Evolutionary conservation across 2,888 invertebrate genomes (phyloP).

Genomic region (Harpalus rufipes): DNA sequence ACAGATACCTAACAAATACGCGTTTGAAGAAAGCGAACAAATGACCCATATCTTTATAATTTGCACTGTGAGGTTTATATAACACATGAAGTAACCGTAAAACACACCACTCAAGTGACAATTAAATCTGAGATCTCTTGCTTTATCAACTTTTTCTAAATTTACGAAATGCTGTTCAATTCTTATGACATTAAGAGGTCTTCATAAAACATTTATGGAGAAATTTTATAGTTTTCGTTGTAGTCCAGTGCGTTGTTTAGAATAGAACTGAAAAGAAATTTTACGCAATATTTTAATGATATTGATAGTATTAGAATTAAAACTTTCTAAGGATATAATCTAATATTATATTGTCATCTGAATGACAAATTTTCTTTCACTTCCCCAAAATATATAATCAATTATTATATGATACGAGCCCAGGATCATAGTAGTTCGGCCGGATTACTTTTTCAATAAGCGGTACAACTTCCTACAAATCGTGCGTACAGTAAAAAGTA

Average conservation of each 20-base stretch:
- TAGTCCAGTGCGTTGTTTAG: conserved; percentile 5
- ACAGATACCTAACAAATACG: conserved; percentile 1
- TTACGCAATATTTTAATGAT: conserved; percentile 22
- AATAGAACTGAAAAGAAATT: conserved; percentile 1
- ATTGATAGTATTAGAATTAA: not conserved
- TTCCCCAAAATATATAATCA: not conserved
- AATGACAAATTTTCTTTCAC: not conserved
- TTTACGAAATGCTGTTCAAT: conserved; percentile 26
- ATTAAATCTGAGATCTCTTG: conserved; percentile 12
- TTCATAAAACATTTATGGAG: conserved; percentile 25
- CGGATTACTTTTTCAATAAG: too few species aligned
- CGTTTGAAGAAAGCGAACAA: conserved; percentile 7
- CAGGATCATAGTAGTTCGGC: too few species aligned
- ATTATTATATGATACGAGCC: too few species aligned
- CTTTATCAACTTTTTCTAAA: conserved; percentile 29
- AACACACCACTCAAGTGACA: conserved; percentile 4
- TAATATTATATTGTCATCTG: conserved; percentile 12
- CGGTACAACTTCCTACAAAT: too few species aligned
- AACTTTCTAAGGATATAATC: not conserved
- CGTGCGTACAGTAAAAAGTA: too few species aligned
- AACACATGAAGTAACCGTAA: conserved; percentile 6
- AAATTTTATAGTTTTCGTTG: conserved; percentile 18
- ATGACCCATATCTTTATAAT: conserved; percentile 26
- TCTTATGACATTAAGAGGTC: conserved; percentile 4
- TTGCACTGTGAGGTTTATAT: not conserved